Conservation (phyloP, 1,140 invertebrate species). For the Bombus cullumanus region DNA sequence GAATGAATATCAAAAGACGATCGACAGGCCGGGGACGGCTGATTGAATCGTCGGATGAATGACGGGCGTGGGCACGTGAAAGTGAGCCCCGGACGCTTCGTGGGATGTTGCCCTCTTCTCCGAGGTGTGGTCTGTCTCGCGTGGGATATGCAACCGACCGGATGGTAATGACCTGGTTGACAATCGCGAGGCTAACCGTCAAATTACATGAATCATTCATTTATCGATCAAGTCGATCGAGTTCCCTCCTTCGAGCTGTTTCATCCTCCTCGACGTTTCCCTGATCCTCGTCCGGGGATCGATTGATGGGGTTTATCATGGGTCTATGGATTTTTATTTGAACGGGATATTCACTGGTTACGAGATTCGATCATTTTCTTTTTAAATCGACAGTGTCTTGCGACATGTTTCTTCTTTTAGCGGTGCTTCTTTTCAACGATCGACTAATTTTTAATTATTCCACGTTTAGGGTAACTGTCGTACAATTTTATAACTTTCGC, state of each 20-base stretch:
- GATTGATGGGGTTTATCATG: neutral
- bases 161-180: slow-evolving; percentile 64
- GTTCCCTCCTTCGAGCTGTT: slow-evolving; percentile 16
- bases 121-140: slow-evolving; percentile 63
- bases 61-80: slow-evolving; percentile 66
- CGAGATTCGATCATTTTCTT: too few species aligned
- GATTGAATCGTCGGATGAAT: slow-evolving; percentile 67
- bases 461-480: too few species aligned
- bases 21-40: slow-evolving; percentile 49
- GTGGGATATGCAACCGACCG: slow-evolving; percentile 57
- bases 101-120: slow-evolving; percentile 62
- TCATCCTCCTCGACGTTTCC: neutral
- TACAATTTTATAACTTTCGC: too few species aligned
- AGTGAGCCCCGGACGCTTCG: slow-evolving; percentile 56
- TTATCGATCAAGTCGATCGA: slow-evolving; percentile 37
- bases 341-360: neutral
- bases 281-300: neutral
- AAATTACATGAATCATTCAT: slow-evolving; percentile 56
- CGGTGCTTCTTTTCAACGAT: too few species aligned
- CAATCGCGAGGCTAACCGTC: slow-evolving; percentile 60
- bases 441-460: too few species aligned
- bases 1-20: slow-evolving; percentile 51
- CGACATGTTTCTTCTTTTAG: too few species aligned
- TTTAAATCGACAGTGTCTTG: too few species aligned
- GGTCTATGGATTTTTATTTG: neutral